Evolutionary conservation across 2,113 vertebrate species (phyloP), one percentile per base, ranked within the genome.

Genomic region (Perognathus longimembris): DNA sequence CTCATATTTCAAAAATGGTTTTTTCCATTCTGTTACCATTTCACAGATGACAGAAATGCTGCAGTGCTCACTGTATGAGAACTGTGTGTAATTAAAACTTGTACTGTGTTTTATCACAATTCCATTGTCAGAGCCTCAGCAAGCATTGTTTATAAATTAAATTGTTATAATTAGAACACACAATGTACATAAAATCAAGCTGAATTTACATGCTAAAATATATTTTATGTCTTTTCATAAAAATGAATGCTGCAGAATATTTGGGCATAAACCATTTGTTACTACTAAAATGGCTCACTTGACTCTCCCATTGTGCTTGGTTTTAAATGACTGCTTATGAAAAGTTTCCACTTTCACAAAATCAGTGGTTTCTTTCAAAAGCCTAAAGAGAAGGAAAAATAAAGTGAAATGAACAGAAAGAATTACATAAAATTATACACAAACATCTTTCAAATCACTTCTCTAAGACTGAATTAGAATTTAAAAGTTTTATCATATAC

Each of bases 1-100:
- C 97, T 98, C 98, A 98, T 98, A 98, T 98, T 99, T 98, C 97
- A 98, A 97, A 98, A 97, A 96, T 57, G n/a, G n/a, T 71, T 97
- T 97, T 97, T 98, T 97, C 96, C 93, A 95, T 97, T 98, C 96
- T 98, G 94, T 97, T 98, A 98, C 98, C 96, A 95, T 98, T 98
- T 98, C 97, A 98, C 97, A 98, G 96, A 97, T 96, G 97, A 98
- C 98, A 98, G 97, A 97, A 98, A 97, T 95, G 96, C 90, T 97
- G 95, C 90, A 96, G 96, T 97, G 97, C 88, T 97, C 90, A 89
- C 94, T 97, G 97, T 98, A 96, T 97, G 97, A 98, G 97, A 98
- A 98, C 96, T 97, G 95, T 79, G 89, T 96, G 93, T 98, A 98
- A 98, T 98, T 98, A 98, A 98, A 98, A 98, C 96, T 88, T 96